Conservation (phyloP, 64 coral and sea anemone species). For the Acropora yongei region DNA sequence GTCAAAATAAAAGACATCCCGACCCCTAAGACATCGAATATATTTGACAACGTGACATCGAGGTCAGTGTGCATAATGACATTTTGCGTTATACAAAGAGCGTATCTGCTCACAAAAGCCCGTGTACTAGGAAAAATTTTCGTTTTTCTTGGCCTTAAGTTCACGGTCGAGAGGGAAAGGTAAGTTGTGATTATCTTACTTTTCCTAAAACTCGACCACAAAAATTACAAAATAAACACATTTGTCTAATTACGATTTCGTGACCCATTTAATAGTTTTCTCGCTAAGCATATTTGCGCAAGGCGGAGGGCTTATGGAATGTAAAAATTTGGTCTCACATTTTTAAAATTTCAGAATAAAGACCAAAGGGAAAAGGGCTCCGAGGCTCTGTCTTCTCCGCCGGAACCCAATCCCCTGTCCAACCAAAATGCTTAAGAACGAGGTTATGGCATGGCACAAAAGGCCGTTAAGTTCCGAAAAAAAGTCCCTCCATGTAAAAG, state of each 20-base stretch:
- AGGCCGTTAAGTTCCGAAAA: too few relatives aligned
- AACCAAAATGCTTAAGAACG: too few relatives aligned
- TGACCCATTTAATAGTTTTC: background rate
- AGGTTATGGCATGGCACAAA: too few relatives aligned
- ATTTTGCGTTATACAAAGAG: background rate
- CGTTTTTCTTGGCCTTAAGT: background rate
- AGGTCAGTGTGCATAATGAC: too few relatives aligned
- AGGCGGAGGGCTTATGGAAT: too few relatives aligned
- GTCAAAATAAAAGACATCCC: background rate
- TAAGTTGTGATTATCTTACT: background rate
- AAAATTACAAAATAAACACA: background rate
- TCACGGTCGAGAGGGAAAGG: background rate
- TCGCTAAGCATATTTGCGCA: too few relatives aligned
- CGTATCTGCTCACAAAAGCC: slow-evolving; percentile 1
- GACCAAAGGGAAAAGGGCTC: too few relatives aligned
- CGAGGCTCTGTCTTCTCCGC: too few relatives aligned
- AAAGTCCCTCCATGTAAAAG: too few relatives aligned
- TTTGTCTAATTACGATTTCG: background rate
- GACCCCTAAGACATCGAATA: background rate
- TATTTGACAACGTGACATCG: background rate
- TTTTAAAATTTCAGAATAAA: too few relatives aligned
- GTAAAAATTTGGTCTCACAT: too few relatives aligned
- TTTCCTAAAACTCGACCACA: background rate
- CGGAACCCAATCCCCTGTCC: too few relatives aligned
- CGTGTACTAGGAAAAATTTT: background rate